Evolutionary conservation across 2,888 invertebrate species (phyloP).

Genomic region (Tenthredo scrophulariae): DNA sequence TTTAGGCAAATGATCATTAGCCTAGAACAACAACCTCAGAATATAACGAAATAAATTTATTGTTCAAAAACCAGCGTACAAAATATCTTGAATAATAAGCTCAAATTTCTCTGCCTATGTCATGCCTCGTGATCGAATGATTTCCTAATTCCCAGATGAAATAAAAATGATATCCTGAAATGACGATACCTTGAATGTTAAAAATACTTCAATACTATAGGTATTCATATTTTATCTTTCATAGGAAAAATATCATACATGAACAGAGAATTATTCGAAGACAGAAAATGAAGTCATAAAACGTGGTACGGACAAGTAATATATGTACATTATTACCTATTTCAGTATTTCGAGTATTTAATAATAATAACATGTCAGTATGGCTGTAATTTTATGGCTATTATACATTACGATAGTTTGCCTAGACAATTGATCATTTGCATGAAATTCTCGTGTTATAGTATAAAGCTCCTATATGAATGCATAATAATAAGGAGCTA

Average conservation of each 20-base stretch:
- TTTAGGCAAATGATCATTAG: constrained; percentile 57
- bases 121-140: neutral
- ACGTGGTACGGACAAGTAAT: constrained; percentile 14
- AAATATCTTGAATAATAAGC: constrained; percentile 6
- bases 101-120: constrained; percentile 21
- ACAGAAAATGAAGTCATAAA: neutral
- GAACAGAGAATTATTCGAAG: neutral
- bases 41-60: constrained; percentile 38
- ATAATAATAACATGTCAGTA: neutral
- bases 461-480: constrained; percentile 58
- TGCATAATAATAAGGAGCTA: constrained; percentile 54
- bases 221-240: neutral
- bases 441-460: constrained; percentile 62
- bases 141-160: constrained; percentile 13
- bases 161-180: neutral
- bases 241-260: neutral
- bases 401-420: neutral
- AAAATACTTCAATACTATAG: neutral
- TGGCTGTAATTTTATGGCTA: constrained; percentile 24
- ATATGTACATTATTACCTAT: constrained; percentile 45
- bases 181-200: neutral
- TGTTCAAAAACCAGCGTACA: constrained; percentile 22
- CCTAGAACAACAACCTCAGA: constrained; percentile 52
- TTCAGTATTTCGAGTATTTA: constrained; percentile 38
- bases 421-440: constrained; percentile 60